A percentile compares a stretch with the other conserved stretches of the same genome.
phyloP scores from a whole-genome alignment of 2,888 invertebrate species.

The Ophion slaviceki region DNA sequence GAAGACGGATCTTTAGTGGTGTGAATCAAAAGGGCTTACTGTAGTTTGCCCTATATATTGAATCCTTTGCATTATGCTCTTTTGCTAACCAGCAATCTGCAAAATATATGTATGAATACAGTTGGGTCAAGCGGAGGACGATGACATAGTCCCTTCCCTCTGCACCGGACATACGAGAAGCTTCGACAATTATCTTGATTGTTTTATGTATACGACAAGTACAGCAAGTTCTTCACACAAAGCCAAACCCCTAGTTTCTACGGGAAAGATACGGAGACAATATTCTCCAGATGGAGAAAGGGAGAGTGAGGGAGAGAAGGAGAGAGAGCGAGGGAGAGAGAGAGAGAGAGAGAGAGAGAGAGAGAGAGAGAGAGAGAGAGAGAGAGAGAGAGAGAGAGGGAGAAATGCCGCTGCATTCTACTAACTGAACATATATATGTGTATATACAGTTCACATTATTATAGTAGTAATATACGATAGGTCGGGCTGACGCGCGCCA shows the following conservation, averaged over 20 bases:
- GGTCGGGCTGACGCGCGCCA: slow-evolving; percentile 60
- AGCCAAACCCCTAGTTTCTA: slow-evolving; percentile 50
- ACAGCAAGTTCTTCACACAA: slow-evolving; percentile 61
- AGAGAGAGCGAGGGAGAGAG: background rate
- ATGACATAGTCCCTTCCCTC: slow-evolving; percentile 56
- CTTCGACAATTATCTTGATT: slow-evolving; percentile 84
- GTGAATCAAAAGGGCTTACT: background rate
- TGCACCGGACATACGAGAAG: slow-evolving; percentile 65
- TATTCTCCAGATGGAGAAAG: slow-evolving; percentile 42
- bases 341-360: background rate
- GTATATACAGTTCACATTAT: slow-evolving; percentile 55
- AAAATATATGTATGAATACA: slow-evolving; percentile 3
- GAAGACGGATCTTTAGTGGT: background rate
- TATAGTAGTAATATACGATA: slow-evolving; percentile 54
- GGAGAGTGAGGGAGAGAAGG: slow-evolving; percentile 19
- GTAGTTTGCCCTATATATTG: background rate
- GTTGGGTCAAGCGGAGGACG: slow-evolving; percentile 33
- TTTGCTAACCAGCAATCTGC: background rate
- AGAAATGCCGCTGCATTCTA: background rate
- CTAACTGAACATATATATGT: background rate
- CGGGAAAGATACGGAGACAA: slow-evolving; percentile 64
- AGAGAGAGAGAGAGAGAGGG: background rate
- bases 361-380: slow-evolving; percentile 27
- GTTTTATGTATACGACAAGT: slow-evolving; percentile 82
- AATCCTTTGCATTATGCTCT: background rate